phyloP scores from a whole-genome alignment of 2,113 vertebrate genomes.

The Pandion haliaetus region DNA sequence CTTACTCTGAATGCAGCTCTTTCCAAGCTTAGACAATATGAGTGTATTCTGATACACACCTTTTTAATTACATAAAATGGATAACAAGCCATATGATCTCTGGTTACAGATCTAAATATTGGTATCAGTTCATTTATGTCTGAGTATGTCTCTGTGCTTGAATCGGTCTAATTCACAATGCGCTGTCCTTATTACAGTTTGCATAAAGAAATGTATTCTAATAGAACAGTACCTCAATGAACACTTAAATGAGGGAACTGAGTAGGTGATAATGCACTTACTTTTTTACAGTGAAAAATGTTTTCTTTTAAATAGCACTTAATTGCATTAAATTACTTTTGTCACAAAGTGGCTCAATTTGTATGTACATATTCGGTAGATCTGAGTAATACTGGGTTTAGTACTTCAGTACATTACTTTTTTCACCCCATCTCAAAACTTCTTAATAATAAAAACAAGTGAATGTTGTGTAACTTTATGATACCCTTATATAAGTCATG shows the following conservation, averaged over 20 bases:
- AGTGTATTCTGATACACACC: neutral
- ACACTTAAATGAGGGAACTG: neutral
- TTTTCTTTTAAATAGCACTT: neutral
- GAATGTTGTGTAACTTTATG: neutral
- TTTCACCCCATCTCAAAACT: neutral
- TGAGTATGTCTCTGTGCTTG: neutral
- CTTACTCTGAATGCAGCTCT: neutral
- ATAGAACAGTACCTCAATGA: neutral
- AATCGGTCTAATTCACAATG: neutral
- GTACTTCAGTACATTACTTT: neutral
- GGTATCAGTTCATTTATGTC: neutral
- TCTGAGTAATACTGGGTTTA: neutral
- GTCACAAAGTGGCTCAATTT: neutral
- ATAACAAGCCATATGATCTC: neutral
- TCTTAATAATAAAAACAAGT: neutral
- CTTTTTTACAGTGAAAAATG: neutral
- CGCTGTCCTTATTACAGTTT: neutral
- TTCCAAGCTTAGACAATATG: neutral
- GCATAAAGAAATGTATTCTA: neutral
- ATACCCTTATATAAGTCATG: neutral
- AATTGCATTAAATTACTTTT: neutral
- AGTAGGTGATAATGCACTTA: neutral
- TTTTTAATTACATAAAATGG: neutral
- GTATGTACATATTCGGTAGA: neutral
- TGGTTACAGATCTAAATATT: neutral